Base-by-base conservation (phyloP, 2,113 vertebrate species). In the Rhinoderma darwinii region DNA sequence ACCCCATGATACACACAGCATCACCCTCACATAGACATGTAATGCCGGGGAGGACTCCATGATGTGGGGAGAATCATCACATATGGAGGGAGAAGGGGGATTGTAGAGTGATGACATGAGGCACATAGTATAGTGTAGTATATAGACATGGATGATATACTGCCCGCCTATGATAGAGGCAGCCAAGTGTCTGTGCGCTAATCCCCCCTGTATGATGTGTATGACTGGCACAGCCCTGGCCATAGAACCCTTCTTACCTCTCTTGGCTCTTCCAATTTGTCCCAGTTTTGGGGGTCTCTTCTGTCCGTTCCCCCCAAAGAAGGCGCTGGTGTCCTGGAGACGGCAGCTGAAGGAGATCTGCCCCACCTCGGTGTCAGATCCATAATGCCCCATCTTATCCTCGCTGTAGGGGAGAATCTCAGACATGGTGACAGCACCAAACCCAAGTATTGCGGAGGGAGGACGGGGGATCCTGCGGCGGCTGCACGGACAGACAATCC, bases 291-390 rank as follows among this genome's bases (percentile, higher is more conserved):
- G 98, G 93, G 98, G 98, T 96, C 98, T 95, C 91, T 99, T 99
- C 90, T 93, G 95, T 93, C 98, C 97, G 92, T 97, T 97, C 91
- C 95, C 95, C 88, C 95, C 94, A 90, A 96, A 99, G 93, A 98
- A 99, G 90, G 97, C 94, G 95, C 94, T 98, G 90, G 96, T 97
- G 93, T 98, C 98, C 94, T 99, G 98, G 90, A 99, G 97, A 92
- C 98, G 97, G 94, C 97, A 99, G 94, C 97, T 98, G 95, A 98
- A 99, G 92, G 98, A 97, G 93, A 99, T 96, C 90, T 98, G 97
- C 81, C 94, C 95, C 91, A 97, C 96, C 91, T 99, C 98, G 89
- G 95, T 94, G 92, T 98, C 97, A 86, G 96, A 93, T 90, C 97
- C 96, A 90, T 97, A 99, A 93, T 96, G 97, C 93, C 90, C 97